These are phyloP conservation scores for Porites divaricata DNA, from an alignment of 92 coral and sea anemone genomes.

Conservation along the genomic window DNA sequence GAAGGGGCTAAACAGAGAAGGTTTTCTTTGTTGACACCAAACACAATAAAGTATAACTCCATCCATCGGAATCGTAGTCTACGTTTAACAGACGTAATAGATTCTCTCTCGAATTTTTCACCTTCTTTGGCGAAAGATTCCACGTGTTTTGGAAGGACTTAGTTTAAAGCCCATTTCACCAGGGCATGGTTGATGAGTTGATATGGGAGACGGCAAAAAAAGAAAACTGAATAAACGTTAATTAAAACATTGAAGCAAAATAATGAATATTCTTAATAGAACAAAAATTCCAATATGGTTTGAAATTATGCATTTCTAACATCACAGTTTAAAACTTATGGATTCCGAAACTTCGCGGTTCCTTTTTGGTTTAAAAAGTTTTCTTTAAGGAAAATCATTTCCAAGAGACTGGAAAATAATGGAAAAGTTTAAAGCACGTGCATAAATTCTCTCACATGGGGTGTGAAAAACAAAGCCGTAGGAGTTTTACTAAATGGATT, in stretches of 20 bases:
- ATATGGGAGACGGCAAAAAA: background rate
- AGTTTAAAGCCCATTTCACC: background rate
- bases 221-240: slow-evolving; percentile 19
- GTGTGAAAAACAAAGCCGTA: slow-evolving; percentile 26
- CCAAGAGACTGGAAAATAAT: background rate
- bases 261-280: slow-evolving; percentile 48
- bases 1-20: background rate
- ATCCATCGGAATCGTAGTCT: slow-evolving; percentile 45
- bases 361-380: background rate
- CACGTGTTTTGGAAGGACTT: no score
- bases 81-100: slow-evolving; percentile 5
- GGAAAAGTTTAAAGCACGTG: slow-evolving; percentile 7
- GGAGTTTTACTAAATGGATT: slow-evolving; percentile 22
- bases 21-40: slow-evolving; percentile 48
- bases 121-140: background rate
- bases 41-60: slow-evolving; percentile 33
- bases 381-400: background rate
- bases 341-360: background rate
- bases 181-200: background rate
- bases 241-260: slow-evolving; percentile 23
- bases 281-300: slow-evolving; percentile 47
- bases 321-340: background rate
- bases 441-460: slow-evolving; percentile 29
- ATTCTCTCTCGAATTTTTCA: background rate
- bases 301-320: slow-evolving; percentile 24